Conservation (phyloP, 35 echinoderm and acorn worm species). For the Nesometra sesokonis region DNA sequence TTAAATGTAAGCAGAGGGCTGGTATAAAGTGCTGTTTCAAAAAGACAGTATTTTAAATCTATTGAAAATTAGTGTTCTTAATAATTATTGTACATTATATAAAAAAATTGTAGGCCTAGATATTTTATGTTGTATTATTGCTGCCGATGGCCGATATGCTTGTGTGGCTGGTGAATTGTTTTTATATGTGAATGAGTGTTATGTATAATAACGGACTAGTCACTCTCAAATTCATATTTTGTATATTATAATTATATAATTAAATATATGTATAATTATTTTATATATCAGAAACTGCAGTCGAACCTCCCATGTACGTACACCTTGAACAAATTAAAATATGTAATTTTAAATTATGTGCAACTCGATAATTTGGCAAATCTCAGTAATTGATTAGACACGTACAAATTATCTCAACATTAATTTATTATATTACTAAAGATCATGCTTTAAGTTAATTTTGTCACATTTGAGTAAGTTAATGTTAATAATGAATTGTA, state of each 20-base stretch:
- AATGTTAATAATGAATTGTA: no score
- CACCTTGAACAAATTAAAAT: no score
- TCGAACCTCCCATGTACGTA: no score
- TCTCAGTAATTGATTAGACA: no score
- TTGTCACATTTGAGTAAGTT: no score
- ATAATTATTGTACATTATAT: not conserved
- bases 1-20: not conserved
- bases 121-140: not conserved
- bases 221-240: not conserved
- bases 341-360: no score
- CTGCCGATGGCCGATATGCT: not conserved
- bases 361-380: no score
- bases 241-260: not conserved
- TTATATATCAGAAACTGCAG: no score
- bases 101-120: not conserved
- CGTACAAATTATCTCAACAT: no score
- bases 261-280: no score
- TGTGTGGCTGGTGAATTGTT: not conserved
- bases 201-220: not conserved
- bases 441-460: no score
- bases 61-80: not conserved
- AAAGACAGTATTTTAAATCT: not conserved
- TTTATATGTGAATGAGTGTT: not conserved
- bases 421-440: no score
- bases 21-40: not conserved